These are phyloP conservation scores for Ornithoptera priamus DNA, from an alignment of 2,888 invertebrate genomes.

Conservation along the genomic window DNA sequence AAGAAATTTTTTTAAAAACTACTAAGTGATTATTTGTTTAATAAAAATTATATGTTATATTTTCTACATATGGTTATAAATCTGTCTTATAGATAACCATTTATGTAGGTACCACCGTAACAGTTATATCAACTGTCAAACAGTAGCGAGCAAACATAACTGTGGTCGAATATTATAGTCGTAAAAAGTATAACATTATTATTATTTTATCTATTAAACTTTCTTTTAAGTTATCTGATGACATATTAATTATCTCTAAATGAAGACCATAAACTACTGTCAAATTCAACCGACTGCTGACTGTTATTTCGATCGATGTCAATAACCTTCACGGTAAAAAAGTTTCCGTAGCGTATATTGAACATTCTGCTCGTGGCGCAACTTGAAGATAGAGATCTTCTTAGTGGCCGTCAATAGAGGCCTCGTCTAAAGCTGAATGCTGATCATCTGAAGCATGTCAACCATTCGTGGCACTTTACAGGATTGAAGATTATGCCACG, in stretches of 20 bases:
- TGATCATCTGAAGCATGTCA: conserved; percentile 20
- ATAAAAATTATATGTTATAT: too few relatives aligned
- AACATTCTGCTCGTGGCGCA: conserved; percentile 19
- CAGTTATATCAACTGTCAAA: too few relatives aligned
- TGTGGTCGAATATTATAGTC: too few relatives aligned
- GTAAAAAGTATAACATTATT: neutral
- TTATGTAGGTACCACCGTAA: too few relatives aligned
- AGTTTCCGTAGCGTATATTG: conserved; percentile 17
- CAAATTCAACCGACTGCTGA: conserved; percentile 14
- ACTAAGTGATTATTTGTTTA: too few relatives aligned
- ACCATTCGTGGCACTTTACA: conserved; percentile 13
- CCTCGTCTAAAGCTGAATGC: conserved; percentile 21
- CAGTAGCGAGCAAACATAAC: too few relatives aligned
- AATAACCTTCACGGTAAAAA: conserved; percentile 15
- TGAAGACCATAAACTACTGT: neutral
- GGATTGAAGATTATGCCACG: neutral
- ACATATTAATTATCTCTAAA: neutral
- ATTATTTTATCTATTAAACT: neutral
- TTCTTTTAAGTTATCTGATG: neutral
- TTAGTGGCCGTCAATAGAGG: conserved; percentile 23
- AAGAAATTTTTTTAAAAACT: too few relatives aligned
- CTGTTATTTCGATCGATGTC: conserved; percentile 7
- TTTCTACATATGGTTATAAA: too few relatives aligned
- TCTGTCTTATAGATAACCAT: too few relatives aligned
- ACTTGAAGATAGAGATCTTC: conserved; percentile 22